Evolutionary conservation across 2,797 vertebrate genomes (phyloP).

Genomic region (Channa striata): DNA sequence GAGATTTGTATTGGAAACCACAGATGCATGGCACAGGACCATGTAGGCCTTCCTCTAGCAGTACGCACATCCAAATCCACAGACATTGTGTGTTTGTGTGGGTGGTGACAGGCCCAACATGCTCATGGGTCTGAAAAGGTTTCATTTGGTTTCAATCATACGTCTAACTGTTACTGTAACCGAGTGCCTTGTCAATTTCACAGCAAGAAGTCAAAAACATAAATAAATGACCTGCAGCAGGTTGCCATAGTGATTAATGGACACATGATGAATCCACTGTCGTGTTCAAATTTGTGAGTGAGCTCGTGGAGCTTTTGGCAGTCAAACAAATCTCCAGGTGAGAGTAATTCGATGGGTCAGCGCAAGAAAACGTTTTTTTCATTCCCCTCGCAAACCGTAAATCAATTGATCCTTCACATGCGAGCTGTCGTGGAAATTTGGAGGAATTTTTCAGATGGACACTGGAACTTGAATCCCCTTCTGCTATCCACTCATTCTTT

Average conservation of each 20-base stretch:
- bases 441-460: constrained; percentile 13
- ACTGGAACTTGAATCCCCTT: constrained; percentile 30
- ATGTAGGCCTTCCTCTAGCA: constrained; percentile 61
- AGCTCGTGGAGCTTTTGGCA: constrained; percentile 31
- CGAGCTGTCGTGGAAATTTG: constrained; percentile 35
- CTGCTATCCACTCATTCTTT: constrained; percentile 9
- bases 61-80: constrained; percentile 50
- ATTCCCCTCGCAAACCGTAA: background rate
- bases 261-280: constrained; percentile 46
- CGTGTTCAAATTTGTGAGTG: constrained; percentile 29
- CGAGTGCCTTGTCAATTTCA: constrained; percentile 66
- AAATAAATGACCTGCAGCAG: constrained; percentile 50
- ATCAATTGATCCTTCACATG: constrained; percentile 24
- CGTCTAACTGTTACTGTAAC: constrained; percentile 67
- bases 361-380: background rate
- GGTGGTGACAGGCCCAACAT: constrained; percentile 33
- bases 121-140: constrained; percentile 68
- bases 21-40: constrained; percentile 64
- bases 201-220: constrained; percentile 37
- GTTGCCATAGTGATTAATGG: constrained; percentile 42
- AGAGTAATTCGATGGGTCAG: constrained; percentile 54
- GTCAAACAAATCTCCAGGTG: constrained; percentile 37
- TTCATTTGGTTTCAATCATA: constrained; percentile 77
- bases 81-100: constrained; percentile 51
- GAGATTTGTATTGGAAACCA: constrained; percentile 75